phyloP scores from a whole-genome alignment of 1,140 invertebrate genomes.

The Conus betulinus region DNA sequence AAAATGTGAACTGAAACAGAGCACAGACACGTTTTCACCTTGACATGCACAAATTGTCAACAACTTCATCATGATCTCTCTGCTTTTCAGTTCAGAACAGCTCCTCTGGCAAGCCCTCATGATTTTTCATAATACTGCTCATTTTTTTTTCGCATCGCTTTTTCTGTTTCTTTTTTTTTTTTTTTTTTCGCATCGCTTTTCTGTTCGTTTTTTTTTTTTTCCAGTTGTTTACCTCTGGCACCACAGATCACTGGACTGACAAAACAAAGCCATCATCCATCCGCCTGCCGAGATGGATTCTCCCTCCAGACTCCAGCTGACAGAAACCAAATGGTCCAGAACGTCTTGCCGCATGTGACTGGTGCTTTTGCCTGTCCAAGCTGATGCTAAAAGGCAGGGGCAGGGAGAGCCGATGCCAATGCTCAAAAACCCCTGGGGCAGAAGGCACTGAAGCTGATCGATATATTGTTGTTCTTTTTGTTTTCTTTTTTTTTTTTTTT shows the following conservation, averaged over 20 bases:
- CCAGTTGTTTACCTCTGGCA: no score
- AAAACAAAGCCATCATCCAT: not conserved
- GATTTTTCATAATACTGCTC: no score
- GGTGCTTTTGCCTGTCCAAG: not conserved
- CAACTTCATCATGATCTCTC: constrained; percentile 31
- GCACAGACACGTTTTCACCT: no score
- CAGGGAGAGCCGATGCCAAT: not conserved
- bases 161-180: no score
- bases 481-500: not conserved
- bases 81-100: not conserved
- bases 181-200: not conserved
- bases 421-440: not conserved
- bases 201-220: not conserved
- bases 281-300: constrained; percentile 1
- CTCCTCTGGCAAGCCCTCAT: not conserved
- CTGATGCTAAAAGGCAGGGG: not conserved
- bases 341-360: not conserved
- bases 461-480: no score
- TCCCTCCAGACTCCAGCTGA: constrained; percentile 15
- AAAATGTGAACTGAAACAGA: not conserved
- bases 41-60: no score
- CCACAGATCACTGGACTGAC: not conserved
- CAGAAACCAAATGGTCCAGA: not conserved
- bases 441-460: not conserved
- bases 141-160: no score